A percentile compares a stretch with the other conserved stretches of the same genome.
phyloP scores from a whole-genome alignment of 2,113 vertebrate genomes.

The Heterochromis multidens region DNA sequence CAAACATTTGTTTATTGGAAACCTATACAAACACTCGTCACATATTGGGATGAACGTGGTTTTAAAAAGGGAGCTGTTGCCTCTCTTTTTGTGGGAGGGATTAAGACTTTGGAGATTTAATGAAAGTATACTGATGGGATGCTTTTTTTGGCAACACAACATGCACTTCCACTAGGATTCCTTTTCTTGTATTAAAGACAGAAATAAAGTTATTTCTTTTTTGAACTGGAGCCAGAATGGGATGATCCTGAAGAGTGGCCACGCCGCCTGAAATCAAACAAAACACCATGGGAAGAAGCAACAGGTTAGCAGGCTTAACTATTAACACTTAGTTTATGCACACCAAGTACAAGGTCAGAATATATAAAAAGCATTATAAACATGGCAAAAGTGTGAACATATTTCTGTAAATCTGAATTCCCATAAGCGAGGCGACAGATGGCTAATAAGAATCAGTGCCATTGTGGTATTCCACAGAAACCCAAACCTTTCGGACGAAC shows the following conservation, averaged over 20 bases:
- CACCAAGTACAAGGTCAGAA: neutral
- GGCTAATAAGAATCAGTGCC: constrained; percentile 71
- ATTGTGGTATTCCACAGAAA: constrained; percentile 97
- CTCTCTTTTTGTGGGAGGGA: constrained; percentile 4
- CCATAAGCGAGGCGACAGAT: constrained; percentile 44
- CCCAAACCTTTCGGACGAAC: constrained; percentile 99
- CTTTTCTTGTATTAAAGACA: constrained; percentile 48
- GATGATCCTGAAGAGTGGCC: constrained; percentile 94
- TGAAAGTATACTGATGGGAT: constrained; percentile 56
- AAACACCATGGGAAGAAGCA: constrained; percentile 69
- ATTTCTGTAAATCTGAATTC: constrained; percentile 31
- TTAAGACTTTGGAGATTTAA: constrained; percentile 55
- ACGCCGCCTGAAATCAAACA: constrained; percentile 86
- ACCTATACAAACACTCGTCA: constrained; percentile 52
- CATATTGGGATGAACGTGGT: constrained; percentile 22
- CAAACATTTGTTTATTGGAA: constrained; percentile 43
- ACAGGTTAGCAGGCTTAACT: constrained; percentile 20
- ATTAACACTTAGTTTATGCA: neutral
- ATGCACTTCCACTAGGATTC: constrained; percentile 70
- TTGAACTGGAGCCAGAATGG: constrained; percentile 95
- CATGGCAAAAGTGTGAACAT: neutral
- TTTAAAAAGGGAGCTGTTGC: constrained; percentile 26
- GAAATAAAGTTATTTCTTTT: constrained; percentile 89
- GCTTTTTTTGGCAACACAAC: constrained; percentile 63
- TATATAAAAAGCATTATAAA: neutral